Evolutionary conservation across 2,113 vertebrate genomes (phyloP).

Genomic region (Eurystomus gularis): DNA sequence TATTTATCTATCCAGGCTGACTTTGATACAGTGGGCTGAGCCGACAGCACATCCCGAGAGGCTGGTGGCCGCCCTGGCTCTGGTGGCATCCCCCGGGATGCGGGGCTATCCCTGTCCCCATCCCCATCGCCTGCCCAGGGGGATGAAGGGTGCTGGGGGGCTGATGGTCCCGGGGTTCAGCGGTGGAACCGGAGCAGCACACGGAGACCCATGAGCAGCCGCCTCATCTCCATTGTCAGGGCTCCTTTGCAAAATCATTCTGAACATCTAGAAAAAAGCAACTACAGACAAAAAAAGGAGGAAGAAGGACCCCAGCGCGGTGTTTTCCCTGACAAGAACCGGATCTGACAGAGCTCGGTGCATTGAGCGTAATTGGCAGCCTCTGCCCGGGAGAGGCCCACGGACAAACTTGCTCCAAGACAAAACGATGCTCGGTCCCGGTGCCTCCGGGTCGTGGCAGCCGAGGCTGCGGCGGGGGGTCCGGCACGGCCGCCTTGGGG

Average conservation of each 20-base stretch:
- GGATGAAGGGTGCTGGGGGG: accelerated
- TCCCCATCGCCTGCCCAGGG: background rate
- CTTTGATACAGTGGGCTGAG: background rate
- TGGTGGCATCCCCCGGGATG: background rate
- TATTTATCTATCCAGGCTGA: background rate
- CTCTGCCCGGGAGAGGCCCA: background rate
- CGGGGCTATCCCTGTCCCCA: background rate
- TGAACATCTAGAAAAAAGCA: background rate
- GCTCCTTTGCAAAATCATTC: background rate
- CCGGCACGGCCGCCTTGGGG: background rate
- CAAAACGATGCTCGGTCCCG: background rate
- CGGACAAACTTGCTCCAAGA: slow-evolving; percentile 7
- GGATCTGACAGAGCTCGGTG: slow-evolving; percentile 42
- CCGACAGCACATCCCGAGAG: background rate
- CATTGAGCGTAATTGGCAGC: slow-evolving; percentile 51
- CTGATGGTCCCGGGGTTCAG: background rate
- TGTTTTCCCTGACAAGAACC: slow-evolving; percentile 36
- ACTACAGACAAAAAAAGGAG: background rate
- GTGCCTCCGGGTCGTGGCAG: background rate
- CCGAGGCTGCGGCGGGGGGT: background rate
- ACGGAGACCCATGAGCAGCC: background rate
- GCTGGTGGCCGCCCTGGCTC: background rate
- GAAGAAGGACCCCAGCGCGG: background rate
- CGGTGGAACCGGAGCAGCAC: background rate
- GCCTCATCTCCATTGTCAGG: background rate